Conservation (phyloP, 2,113 vertebrate species). For the Neodon shergylaensis region DNA sequence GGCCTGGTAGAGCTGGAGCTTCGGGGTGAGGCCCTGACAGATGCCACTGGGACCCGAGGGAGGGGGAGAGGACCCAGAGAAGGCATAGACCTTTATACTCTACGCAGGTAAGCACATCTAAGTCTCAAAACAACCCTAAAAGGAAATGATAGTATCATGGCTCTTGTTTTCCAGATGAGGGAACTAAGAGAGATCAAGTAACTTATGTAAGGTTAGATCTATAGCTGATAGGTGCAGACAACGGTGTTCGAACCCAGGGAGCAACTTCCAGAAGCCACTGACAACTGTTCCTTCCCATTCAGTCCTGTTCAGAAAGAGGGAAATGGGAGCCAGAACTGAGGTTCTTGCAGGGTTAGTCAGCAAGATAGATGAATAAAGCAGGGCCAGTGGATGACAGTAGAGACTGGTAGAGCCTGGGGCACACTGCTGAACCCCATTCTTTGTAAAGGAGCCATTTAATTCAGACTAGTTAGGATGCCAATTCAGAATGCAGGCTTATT, state of each 20-base stretch:
- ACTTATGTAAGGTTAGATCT: neutral
- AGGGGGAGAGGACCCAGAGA: neutral
- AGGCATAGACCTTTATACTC: neutral
- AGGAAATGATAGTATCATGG: neutral
- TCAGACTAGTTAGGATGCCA: neutral
- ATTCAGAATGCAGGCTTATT: neutral
- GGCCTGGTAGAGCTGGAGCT: slow-evolving; percentile 92
- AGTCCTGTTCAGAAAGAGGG: neutral
- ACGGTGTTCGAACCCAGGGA: neutral
- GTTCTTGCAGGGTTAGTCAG: neutral
- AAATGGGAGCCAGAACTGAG: neutral
- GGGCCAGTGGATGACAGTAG: neutral
- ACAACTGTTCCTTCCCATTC: neutral
- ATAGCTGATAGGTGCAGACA: neutral
- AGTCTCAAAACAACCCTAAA: neutral
- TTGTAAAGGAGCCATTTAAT: neutral
- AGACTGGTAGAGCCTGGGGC: neutral
- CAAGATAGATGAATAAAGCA: neutral
- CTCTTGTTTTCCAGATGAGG: neutral
- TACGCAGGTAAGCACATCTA: neutral
- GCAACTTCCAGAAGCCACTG: neutral
- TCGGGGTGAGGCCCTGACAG: slow-evolving; percentile 83
- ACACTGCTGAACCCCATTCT: neutral
- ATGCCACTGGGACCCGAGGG: fast-evolving
- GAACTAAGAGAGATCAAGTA: neutral